These are phyloP conservation scores for Criorhina ranunculi DNA, from an alignment of 2,888 invertebrate species.

Conservation along the genomic window DNA sequence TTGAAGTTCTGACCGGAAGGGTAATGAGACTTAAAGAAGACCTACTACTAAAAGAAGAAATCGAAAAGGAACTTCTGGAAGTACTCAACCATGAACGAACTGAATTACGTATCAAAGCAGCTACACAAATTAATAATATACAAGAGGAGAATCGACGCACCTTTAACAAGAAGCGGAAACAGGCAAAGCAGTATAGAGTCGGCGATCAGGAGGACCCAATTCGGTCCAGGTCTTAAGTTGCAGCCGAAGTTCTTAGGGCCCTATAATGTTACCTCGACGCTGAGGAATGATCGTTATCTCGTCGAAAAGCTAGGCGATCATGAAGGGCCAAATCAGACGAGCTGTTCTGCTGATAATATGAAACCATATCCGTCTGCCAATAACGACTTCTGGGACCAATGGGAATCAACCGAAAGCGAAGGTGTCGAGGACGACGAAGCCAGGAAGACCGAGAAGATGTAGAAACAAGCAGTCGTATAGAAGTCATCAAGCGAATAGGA, in stretches of 20 bases:
- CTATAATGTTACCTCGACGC: neutral
- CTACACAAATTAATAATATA: conserved; percentile 10
- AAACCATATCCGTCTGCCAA: neutral
- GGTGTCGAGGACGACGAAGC: neutral
- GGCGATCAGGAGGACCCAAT: neutral
- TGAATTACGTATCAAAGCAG: conserved; percentile 1
- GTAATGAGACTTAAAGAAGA: conserved; percentile 10
- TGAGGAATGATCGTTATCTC: neutral
- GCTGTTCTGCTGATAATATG: conserved; percentile 8
- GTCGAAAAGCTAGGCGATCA: conserved; percentile 3
- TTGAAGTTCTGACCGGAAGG: conserved; percentile 9
- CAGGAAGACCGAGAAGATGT: conserved; percentile 7
- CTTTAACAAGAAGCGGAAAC: neutral
- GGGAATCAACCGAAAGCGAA: neutral
- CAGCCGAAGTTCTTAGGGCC: neutral
- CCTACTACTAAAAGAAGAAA: neutral
- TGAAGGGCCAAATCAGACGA: conserved; percentile 1
- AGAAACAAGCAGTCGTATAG: too few relatives aligned
- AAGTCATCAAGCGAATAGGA: too few relatives aligned
- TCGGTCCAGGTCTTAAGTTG: neutral
- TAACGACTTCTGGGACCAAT: neutral
- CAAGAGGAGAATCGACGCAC: conserved; percentile 17
- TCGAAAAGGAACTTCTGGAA: conserved; percentile 1
- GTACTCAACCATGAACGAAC: neutral
- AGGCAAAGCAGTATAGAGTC: neutral